These are phyloP conservation scores for Eulemur rufifrons DNA, from an alignment of 2,113 vertebrate genomes.

Conservation along the genomic window DNA sequence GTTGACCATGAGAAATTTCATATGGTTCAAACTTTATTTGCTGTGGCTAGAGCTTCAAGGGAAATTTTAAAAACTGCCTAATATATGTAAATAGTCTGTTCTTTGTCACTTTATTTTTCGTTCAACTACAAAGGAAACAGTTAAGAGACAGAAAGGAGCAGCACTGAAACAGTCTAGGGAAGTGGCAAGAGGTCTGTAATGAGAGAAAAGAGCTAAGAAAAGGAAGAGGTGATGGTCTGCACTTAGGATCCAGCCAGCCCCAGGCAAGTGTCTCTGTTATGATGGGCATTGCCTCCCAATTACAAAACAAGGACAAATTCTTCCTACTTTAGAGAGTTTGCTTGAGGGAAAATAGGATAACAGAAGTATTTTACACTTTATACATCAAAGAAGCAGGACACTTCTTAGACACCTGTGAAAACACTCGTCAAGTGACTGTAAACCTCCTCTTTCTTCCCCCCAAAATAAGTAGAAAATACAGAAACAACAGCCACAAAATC, in stretches of 20 bases:
- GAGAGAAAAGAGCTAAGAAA: background rate
- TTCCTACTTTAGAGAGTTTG: background rate
- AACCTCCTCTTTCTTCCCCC: background rate
- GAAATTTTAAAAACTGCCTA: background rate
- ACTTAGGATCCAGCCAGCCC: background rate
- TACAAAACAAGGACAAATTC: background rate
- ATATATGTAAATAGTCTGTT: background rate
- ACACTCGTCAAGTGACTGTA: background rate
- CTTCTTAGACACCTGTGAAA: background rate
- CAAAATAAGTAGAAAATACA: background rate
- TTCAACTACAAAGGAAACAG: background rate
- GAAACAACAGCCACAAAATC: background rate
- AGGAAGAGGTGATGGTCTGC: background rate
- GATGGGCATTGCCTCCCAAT: background rate
- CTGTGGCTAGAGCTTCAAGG: background rate
- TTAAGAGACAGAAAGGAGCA: background rate
- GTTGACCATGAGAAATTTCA: background rate
- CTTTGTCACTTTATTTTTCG: background rate
- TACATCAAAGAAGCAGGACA: background rate
- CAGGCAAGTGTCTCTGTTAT: background rate
- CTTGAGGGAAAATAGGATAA: background rate
- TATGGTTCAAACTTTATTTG: background rate
- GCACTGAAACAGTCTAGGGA: background rate
- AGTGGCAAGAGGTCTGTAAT: background rate
- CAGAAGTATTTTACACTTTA: constrained; percentile 8